phyloP scores from a whole-genome alignment of 2,888 invertebrate species.

The Anaspis maculata region DNA sequence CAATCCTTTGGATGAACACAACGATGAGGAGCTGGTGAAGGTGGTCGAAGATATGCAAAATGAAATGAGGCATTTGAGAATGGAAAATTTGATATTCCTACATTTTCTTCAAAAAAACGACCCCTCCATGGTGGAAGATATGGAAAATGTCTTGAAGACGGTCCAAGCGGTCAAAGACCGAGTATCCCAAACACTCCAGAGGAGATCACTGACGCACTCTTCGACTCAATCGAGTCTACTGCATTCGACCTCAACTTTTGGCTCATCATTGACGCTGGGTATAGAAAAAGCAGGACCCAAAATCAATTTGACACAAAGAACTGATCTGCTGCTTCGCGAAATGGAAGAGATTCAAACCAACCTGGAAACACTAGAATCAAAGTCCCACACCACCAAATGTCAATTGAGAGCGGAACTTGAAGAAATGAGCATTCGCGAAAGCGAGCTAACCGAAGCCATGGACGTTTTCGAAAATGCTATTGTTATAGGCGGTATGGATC shows the following conservation, averaged over 20 bases:
- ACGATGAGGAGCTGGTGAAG: not conserved
- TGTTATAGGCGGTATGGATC: constrained; percentile 34
- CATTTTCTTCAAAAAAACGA: not conserved
- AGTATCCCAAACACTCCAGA: too few species aligned
- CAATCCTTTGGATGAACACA: not conserved
- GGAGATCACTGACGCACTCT: too few species aligned
- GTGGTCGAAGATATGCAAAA: not conserved
- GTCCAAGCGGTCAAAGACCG: not conserved
- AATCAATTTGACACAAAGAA: constrained; percentile 17
- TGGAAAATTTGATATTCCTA: not conserved
- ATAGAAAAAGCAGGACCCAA: too few species aligned
- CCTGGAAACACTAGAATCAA: constrained; percentile 9
- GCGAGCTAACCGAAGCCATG: constrained; percentile 44
- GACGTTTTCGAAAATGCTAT: constrained; percentile 46
- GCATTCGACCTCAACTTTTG: too few species aligned
- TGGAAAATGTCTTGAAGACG: not conserved
- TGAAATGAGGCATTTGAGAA: not conserved
- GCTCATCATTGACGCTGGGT: too few species aligned
- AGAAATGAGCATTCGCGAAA: constrained; percentile 45
- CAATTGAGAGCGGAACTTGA: constrained; percentile 26
- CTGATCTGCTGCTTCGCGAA: constrained; percentile 14
- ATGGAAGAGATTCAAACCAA: constrained; percentile 13
- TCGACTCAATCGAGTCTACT: too few species aligned
- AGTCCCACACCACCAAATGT: constrained; percentile 9
- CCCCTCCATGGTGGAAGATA: not conserved